Evolutionary conservation across 2,113 vertebrate genomes (phyloP).

Genomic region (Dipodomys merriami): DNA sequence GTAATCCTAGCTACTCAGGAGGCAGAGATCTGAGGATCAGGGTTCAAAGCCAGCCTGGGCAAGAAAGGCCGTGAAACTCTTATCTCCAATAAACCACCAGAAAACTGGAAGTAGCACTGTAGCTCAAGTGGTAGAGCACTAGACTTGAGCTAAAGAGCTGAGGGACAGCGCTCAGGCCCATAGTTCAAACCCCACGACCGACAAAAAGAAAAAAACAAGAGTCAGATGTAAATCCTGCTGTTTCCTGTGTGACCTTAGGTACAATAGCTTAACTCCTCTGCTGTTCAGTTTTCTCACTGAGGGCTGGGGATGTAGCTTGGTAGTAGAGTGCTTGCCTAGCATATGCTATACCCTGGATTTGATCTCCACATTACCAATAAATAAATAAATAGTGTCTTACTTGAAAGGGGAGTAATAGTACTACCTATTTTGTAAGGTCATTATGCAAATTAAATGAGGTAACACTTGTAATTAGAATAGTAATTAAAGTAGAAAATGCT

Average conservation of each 20-base stretch:
- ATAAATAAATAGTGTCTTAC: not conserved
- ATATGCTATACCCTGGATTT: not conserved
- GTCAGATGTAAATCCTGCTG: not conserved
- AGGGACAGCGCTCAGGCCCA: too few species aligned
- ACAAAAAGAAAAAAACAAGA: not conserved
- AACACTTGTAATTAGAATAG: constrained; percentile 27
- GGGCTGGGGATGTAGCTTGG: not conserved
- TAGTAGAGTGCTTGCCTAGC: not conserved
- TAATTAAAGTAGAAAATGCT: constrained; percentile 28
- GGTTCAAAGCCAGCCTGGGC: too few species aligned
- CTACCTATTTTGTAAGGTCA: not conserved
- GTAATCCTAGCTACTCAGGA: too few species aligned
- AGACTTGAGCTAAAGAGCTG: too few species aligned
- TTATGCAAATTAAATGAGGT: constrained; percentile 41
- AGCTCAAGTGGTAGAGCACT: too few species aligned
- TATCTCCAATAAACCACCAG: too few species aligned
- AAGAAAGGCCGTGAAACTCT: too few species aligned
- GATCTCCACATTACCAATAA: not conserved
- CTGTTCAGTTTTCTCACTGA: not conserved
- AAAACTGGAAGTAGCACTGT: too few species aligned
- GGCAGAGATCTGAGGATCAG: too few species aligned
- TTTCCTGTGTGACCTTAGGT: not conserved
- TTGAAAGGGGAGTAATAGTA: not conserved
- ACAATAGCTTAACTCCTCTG: not conserved
- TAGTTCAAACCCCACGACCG: too few species aligned